Evolutionary conservation across 2,888 invertebrate species (phyloP), one percentile per base, ranked within the genome.

Genomic region (Ochropacha duplaris): DNA sequence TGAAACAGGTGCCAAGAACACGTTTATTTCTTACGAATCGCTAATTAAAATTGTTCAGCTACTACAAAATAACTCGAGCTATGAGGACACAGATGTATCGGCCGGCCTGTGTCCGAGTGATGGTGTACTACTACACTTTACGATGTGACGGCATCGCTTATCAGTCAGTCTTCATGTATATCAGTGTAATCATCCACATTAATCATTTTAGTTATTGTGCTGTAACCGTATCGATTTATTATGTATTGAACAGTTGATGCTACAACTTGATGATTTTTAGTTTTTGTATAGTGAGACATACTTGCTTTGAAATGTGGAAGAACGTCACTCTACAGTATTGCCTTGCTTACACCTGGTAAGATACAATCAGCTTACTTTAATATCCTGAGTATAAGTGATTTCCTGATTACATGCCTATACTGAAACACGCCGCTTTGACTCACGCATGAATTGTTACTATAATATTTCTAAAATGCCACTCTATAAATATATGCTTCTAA

Each of bases 271-370:
- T 86, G 84, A 88, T 88, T 90, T 87, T 90, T 90, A 89, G 87
- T 90, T 91, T 36, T 85, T 88, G 90, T 92, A 90, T 92, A 92
- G 92, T 90, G 92, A 91, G 86, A 91, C 86, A 89, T 91, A 84
- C 87, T 91, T 88, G 90, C 92, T 92, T 92, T 89, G 86, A 88
- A 91, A 90, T 90, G 90, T 91, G 91, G 92, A 92, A 91, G 92
- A 91, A 88, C 51, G 92, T 91, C 92, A 92, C 90, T 88, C 91
- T 88, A 88, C 92, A 91, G 91, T 91, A 91, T 86, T 91, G 91
- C 88, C 90, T 92, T 92, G 92, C 92, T 92, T 92, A 91, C 90
- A 92, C 90, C 91, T 81, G 92, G 92, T 92, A 92, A 92, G 92
- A 92, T 89, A 90, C 85, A 87, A 88, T 89, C 89, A 90, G 92